Evolutionary conservation across 1,140 invertebrate genomes (phyloP).

Genomic region (Leucophenga varia): DNA sequence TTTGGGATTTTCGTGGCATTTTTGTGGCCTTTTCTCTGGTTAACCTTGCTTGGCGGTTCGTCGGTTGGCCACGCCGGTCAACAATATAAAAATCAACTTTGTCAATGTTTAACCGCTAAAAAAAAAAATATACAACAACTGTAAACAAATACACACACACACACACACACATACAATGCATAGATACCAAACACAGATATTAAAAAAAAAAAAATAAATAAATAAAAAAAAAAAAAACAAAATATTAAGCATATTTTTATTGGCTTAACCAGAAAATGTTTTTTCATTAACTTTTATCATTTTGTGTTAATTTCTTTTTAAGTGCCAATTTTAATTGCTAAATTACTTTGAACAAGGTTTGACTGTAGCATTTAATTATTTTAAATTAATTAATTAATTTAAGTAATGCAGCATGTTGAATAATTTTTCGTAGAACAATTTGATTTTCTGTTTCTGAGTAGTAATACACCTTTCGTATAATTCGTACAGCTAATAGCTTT

Average conservation of each 20-base stretch:
- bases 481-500: too few relatives aligned
- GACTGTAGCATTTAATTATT: too few relatives aligned
- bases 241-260: conserved; percentile 16
- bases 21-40: conserved; percentile 57
- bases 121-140: conserved; percentile 22
- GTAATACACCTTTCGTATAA: too few relatives aligned
- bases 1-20: conserved; percentile 57
- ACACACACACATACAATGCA: conserved; percentile 13
- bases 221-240: conserved; percentile 15
- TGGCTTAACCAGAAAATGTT: conserved; percentile 49
- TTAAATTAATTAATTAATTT: too few relatives aligned
- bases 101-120: conserved; percentile 20
- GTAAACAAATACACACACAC: conserved; percentile 8
- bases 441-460: too few relatives aligned
- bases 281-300: conserved; percentile 44
- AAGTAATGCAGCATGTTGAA: too few relatives aligned
- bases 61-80: conserved; percentile 47
- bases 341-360: too few relatives aligned
- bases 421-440: too few relatives aligned
- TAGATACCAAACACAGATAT: too few relatives aligned
- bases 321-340: too few relatives aligned
- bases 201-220: conserved; percentile 26
- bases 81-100: conserved; percentile 23
- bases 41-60: too few relatives aligned
- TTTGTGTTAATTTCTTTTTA: conserved; percentile 10